These are phyloP conservation scores for Auanema freiburgensis DNA, from an alignment of 2,888 invertebrate species.

Conservation along the genomic window DNA sequence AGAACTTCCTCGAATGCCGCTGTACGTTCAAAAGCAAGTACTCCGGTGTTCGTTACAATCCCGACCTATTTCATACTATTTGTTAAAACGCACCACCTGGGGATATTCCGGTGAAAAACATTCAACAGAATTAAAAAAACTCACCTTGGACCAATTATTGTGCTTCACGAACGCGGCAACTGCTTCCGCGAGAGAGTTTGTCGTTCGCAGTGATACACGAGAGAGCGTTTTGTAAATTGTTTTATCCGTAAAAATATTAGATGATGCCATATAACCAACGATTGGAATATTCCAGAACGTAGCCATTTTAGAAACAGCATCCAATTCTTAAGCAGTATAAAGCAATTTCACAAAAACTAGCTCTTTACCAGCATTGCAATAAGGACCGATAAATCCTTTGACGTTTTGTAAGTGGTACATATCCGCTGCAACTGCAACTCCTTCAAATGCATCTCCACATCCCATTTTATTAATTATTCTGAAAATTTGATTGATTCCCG, in stretches of 20 bases:
- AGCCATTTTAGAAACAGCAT: constrained; percentile 62
- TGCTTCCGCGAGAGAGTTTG: constrained; percentile 60
- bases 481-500: constrained; percentile 6
- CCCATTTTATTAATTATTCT: constrained; percentile 59
- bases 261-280: constrained; percentile 62
- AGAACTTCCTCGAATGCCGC: constrained; percentile 61
- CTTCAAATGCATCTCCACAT: constrained; percentile 61
- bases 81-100: neutral
- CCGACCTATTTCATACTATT: constrained; percentile 33
- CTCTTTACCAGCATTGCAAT: constrained; percentile 56
- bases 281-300: constrained; percentile 63
- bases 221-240: constrained; percentile 60
- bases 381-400: constrained; percentile 61
- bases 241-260: constrained; percentile 60
- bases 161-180: constrained; percentile 56
- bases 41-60: constrained; percentile 59
- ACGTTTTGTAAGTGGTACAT: constrained; percentile 63
- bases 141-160: constrained; percentile 55
- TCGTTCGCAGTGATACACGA: constrained; percentile 59
- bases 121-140: neutral
- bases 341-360: neutral
- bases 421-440: constrained; percentile 62
- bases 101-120: too few species aligned
- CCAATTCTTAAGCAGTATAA: constrained; percentile 10
- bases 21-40: constrained; percentile 55